phyloP scores from a whole-genome alignment of 2,888 invertebrate genomes.

The Drosophila gaucha region DNA sequence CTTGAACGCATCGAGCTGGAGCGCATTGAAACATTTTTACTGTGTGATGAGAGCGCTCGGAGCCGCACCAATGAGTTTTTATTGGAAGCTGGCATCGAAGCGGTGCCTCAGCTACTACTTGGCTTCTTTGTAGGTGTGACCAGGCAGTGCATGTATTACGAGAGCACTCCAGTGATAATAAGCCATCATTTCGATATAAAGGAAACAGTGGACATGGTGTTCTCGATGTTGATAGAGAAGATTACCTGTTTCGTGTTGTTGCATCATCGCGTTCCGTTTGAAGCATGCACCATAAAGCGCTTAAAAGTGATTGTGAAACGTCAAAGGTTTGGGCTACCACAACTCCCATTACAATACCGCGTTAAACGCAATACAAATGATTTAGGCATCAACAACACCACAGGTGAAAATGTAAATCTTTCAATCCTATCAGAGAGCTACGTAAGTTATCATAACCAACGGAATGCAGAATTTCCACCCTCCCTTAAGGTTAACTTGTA shows the following conservation, averaged over 20 bases:
- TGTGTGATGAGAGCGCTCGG: slow-evolving; percentile 58
- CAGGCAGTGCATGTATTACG: slow-evolving; percentile 47
- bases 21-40: slow-evolving; percentile 60
- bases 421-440: slow-evolving; percentile 33
- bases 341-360: slow-evolving; percentile 57
- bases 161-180: slow-evolving; percentile 56
- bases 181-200: slow-evolving; percentile 61
- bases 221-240: slow-evolving; percentile 63
- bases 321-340: slow-evolving; percentile 8
- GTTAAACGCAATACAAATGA: slow-evolving; percentile 34
- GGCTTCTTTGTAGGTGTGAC: slow-evolving; percentile 63
- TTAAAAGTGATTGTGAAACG: slow-evolving; percentile 57
- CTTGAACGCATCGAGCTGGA: slow-evolving; percentile 54
- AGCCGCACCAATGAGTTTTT: slow-evolving; percentile 57
- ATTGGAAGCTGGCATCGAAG: slow-evolving; percentile 56
- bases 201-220: slow-evolving; percentile 68
- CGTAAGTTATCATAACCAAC: slow-evolving; percentile 17
- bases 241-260: slow-evolving; percentile 53
- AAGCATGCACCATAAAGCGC: slow-evolving; percentile 54
- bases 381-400: background rate
- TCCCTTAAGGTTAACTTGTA: slow-evolving; percentile 55
- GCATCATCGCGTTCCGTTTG: slow-evolving; percentile 29
- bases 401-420: slow-evolving; percentile 18
- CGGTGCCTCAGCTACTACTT: slow-evolving; percentile 63
- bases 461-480: slow-evolving; percentile 32